Evolutionary conservation across 2,888 invertebrate genomes (phyloP).

Genomic region (Drosophila atroscutellata): DNA sequence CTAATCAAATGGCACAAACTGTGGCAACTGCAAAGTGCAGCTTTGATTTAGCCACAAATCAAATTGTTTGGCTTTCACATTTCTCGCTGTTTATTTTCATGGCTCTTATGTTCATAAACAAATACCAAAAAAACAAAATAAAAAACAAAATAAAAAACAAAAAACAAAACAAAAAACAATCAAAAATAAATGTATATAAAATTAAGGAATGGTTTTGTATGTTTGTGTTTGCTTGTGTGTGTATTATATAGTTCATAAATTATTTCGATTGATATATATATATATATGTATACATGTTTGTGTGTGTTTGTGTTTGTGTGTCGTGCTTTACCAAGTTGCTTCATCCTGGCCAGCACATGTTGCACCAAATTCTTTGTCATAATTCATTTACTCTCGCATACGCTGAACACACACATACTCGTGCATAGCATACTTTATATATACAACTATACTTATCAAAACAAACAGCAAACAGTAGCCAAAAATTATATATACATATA

Average conservation of each 20-base stretch:
- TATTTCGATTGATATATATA: background rate
- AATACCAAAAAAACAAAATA: background rate
- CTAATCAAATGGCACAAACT: slow-evolving; percentile 26
- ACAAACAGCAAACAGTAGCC: background rate
- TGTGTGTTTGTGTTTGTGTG: slow-evolving; percentile 18
- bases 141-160: background rate
- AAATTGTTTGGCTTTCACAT: background rate
- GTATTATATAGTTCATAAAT: background rate
- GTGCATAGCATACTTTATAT: slow-evolving; percentile 10
- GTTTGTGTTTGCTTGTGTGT: slow-evolving; percentile 22
- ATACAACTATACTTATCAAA: slow-evolving; percentile 1
- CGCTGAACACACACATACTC: slow-evolving; percentile 10
- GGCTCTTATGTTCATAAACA: slow-evolving; percentile 20
- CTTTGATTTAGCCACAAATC: slow-evolving; percentile 19
- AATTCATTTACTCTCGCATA: slow-evolving; percentile 47
- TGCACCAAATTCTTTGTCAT: slow-evolving; percentile 43
- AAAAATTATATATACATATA: background rate
- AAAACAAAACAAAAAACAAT: background rate
- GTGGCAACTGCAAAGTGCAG: slow-evolving; percentile 34
- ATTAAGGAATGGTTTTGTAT: slow-evolving; percentile 10
- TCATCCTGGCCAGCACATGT: slow-evolving; percentile 42
- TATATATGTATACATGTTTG: background rate
- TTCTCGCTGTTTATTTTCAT: slow-evolving; percentile 22
- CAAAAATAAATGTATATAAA: background rate
- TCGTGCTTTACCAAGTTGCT: slow-evolving; percentile 13